These are phyloP conservation scores for Tricholaema leucomelas DNA, from an alignment of 2,113 vertebrate genomes.

Conservation along the genomic window DNA sequence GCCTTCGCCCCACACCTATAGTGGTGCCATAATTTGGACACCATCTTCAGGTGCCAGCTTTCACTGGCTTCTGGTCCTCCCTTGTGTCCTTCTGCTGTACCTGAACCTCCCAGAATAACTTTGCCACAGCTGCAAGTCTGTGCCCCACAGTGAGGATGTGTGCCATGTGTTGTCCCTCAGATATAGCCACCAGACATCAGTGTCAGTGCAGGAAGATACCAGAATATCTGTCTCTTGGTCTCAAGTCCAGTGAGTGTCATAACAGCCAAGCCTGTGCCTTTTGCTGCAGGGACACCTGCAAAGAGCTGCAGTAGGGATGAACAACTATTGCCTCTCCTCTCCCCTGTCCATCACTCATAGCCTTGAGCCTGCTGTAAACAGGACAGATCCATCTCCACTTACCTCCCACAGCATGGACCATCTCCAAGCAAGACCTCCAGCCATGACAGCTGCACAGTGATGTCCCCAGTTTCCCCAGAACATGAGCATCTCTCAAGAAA, in stretches of 20 bases:
- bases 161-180: accelerated
- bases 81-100: not conserved
- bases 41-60: not conserved
- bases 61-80: not conserved
- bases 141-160: not conserved
- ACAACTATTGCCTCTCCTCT: not conserved
- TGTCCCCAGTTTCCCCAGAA: not conserved
- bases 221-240: not conserved
- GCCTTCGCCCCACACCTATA: accelerated
- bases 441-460: not conserved
- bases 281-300: not conserved
- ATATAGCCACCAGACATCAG: not conserved
- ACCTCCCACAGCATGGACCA: accelerated
- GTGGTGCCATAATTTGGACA: not conserved
- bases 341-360: not conserved
- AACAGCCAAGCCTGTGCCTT: not conserved
- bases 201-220: not conserved
- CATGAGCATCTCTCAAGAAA: not conserved
- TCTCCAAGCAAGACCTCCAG: not conserved
- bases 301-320: not conserved
- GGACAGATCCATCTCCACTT: not conserved
- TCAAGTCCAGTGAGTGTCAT: not conserved
- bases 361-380: not conserved
- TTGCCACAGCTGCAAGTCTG: not conserved
- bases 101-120: not conserved